Evolutionary conservation across 2,113 vertebrate species (phyloP).

Genomic region (Myxocyprinus asiaticus): DNA sequence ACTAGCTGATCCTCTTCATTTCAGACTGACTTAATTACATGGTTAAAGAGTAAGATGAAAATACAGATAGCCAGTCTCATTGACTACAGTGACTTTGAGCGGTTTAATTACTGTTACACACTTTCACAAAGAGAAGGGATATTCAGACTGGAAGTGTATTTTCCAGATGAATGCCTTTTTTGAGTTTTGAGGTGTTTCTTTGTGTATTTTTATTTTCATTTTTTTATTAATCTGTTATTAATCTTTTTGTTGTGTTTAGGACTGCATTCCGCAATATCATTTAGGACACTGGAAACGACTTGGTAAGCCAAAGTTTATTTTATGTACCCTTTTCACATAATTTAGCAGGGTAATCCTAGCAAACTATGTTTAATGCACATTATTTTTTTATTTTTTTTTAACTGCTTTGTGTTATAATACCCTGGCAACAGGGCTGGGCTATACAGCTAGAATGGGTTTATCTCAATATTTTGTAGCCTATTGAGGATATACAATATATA

Average conservation of each 20-base stretch:
- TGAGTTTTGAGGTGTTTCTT: not conserved
- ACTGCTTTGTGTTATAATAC: too few species aligned
- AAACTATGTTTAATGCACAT: too few species aligned
- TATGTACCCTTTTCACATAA: not conserved
- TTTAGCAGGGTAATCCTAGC: too few species aligned
- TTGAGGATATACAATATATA: too few species aligned
- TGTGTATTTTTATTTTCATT: not conserved
- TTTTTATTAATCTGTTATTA: not conserved
- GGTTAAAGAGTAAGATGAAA: not conserved
- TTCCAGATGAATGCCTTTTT: not conserved
- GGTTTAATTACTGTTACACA: constrained; percentile 18
- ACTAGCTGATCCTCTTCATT: constrained; percentile 5
- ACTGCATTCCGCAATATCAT: constrained; percentile 90
- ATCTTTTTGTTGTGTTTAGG: constrained; percentile 63
- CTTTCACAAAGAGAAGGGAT: constrained; percentile 4
- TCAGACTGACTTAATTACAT: constrained; percentile 25
- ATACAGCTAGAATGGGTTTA: too few species aligned
- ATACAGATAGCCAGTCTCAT: not conserved
- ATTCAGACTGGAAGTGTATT: too few species aligned
- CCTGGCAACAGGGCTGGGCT: too few species aligned
- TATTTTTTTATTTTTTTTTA: too few species aligned
- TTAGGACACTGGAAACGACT: constrained; percentile 81
- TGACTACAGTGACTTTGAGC: constrained; percentile 16
- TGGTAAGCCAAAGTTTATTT: constrained; percentile 72
- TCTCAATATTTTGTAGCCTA: too few species aligned